phyloP scores from a whole-genome alignment of 1,140 invertebrate genomes.

The Meloidogyne chitwoodi region DNA sequence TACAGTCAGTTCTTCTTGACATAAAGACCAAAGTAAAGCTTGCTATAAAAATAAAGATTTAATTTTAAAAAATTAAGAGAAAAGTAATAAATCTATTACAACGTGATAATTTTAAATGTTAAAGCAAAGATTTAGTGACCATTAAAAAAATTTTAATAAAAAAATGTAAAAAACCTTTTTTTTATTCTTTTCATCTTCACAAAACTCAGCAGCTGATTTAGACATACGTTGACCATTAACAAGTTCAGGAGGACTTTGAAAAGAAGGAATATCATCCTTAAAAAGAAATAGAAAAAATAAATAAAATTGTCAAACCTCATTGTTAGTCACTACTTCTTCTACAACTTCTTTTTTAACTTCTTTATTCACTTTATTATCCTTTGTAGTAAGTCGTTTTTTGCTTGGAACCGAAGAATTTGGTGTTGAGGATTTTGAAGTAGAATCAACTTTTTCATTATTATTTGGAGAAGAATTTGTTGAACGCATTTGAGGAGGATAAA shows the following conservation, averaged over 20 bases:
- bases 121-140: too few relatives aligned
- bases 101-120: too few relatives aligned
- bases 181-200: constrained; percentile 11
- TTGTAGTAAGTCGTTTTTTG: neutral
- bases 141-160: neutral
- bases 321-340: neutral
- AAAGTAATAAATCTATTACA: too few relatives aligned
- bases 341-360: constrained; percentile 7
- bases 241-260: neutral
- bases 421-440: neutral
- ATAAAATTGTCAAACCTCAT: neutral
- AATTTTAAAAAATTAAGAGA: too few relatives aligned
- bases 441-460: too few relatives aligned
- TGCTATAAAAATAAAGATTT: neutral
- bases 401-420: constrained; percentile 1
- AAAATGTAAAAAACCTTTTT: neutral
- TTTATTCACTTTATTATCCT: neutral
- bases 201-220: neutral
- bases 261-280: constrained; percentile 11
- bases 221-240: neutral
- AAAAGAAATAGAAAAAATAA: neutral
- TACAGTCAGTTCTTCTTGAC: constrained; percentile 12
- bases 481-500: neutral
- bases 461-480: neutral
- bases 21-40: constrained; percentile 7